Conservation (phyloP, 2,888 invertebrate species). For the Junonia oenone region DNA sequence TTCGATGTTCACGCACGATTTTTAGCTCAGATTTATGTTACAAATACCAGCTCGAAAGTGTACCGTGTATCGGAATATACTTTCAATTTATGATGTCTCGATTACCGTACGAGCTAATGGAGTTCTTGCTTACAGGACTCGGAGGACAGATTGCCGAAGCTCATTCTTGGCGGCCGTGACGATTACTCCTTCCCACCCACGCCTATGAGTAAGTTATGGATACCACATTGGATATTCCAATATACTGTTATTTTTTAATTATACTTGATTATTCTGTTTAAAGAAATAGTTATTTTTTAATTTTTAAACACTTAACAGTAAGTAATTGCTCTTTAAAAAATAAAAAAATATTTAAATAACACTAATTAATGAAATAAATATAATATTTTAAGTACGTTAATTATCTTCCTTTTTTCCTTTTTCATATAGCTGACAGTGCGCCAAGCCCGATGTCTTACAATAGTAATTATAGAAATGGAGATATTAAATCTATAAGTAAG, state of each 20-base stretch:
- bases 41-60: slow-evolving; percentile 40
- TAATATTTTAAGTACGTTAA: too few relatives aligned
- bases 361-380: too few relatives aligned
- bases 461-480: slow-evolving; percentile 56
- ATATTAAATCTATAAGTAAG: slow-evolving; percentile 66
- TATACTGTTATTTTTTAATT: too few relatives aligned
- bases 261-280: too few relatives aligned
- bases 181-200: slow-evolving; percentile 52
- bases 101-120: not conserved
- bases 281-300: too few relatives aligned
- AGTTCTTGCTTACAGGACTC: slow-evolving; percentile 46
- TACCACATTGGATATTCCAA: too few relatives aligned
- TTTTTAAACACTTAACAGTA: too few relatives aligned
- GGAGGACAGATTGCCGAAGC: slow-evolving; percentile 40
- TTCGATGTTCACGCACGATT: slow-evolving; percentile 55
- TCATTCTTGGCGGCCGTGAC: slow-evolving; percentile 36
- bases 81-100: not conserved
- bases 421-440: slow-evolving; percentile 12
- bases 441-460: slow-evolving; percentile 36
- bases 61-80: slow-evolving; percentile 6
- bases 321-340: too few relatives aligned
- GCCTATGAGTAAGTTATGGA: slow-evolving; percentile 47
- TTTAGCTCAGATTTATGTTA: slow-evolving; percentile 41
- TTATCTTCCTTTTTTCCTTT: too few relatives aligned
- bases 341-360: too few relatives aligned